Evolutionary conservation across 2,797 vertebrate species (phyloP).

Genomic region (Rhinella marina): DNA sequence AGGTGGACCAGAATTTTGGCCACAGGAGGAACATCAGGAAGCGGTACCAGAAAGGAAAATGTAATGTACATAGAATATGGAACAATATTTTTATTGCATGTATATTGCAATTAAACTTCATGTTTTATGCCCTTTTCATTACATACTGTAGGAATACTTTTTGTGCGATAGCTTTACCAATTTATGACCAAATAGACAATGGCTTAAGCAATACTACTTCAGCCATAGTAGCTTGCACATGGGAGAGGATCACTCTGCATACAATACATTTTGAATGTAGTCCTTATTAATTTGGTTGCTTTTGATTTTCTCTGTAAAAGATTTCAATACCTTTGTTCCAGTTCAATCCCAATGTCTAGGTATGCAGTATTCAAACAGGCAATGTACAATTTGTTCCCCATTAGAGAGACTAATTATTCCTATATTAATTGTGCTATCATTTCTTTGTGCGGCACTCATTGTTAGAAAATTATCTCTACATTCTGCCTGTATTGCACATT

Average conservation of each 20-base stretch:
- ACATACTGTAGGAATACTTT: no score
- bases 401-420: conserved; percentile 53
- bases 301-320: conserved; percentile 4
- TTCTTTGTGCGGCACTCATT: conserved; percentile 53
- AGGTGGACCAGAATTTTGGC: no score
- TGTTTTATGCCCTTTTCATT: no score
- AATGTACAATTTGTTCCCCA: conserved; percentile 53
- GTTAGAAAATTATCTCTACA: conserved; percentile 64
- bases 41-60: no score
- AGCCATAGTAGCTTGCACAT: neutral
- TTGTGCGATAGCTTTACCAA: no score
- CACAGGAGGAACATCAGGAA: no score
- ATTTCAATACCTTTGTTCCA: neutral
- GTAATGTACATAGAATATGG: no score
- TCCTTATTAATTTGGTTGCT: neutral
- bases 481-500: conserved; percentile 61
- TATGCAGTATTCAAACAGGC: conserved; percentile 32
- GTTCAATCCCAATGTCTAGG: neutral
- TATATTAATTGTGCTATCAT: conserved; percentile 56
- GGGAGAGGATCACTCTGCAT: neutral
- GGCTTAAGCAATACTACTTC: no score
- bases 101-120: no score
- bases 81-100: no score
- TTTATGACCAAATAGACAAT: no score
- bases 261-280: neutral